phyloP scores from a whole-genome alignment of 2,797 vertebrate species.

The Xerus rutilus region DNA sequence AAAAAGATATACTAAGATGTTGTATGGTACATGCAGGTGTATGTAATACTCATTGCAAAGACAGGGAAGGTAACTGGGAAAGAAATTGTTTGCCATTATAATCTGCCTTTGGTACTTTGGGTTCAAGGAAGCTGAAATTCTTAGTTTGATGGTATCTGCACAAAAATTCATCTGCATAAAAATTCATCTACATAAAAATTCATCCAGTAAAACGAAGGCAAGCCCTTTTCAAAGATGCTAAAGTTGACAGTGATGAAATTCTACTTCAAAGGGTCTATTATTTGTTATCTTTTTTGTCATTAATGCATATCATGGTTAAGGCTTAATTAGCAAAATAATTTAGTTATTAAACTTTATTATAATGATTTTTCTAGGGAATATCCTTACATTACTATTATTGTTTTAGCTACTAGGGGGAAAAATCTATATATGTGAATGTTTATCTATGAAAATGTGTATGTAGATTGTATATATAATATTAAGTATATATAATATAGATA shows the following conservation, averaged over 20 bases:
- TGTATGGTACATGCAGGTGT: not conserved
- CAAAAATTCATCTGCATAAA: conserved; percentile 9
- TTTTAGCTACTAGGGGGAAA: not conserved
- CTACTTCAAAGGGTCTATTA: conserved; percentile 18
- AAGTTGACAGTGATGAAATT: conserved; percentile 6
- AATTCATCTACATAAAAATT: not conserved
- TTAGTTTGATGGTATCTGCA: not conserved
- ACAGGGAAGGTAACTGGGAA: not conserved
- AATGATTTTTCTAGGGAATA: not conserved
- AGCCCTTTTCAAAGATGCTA: conserved; percentile 24
- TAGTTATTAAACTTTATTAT: not conserved
- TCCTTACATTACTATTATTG: not conserved
- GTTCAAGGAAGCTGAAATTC: not conserved
- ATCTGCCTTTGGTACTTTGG: not conserved
- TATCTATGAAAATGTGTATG: not conserved
- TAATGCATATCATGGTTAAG: not conserved
- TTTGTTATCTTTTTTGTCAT: conserved; percentile 16
- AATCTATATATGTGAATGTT: not conserved
- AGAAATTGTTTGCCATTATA: not conserved
- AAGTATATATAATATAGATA: not conserved
- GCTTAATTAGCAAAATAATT: conserved; percentile 35
- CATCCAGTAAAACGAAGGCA: conserved; percentile 15
- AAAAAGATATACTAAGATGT: not conserved
- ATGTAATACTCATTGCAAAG: not conserved
- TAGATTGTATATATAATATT: not conserved